These are phyloP conservation scores for Vidua macroura DNA, from an alignment of 2,113 vertebrate species.

Conservation along the genomic window DNA sequence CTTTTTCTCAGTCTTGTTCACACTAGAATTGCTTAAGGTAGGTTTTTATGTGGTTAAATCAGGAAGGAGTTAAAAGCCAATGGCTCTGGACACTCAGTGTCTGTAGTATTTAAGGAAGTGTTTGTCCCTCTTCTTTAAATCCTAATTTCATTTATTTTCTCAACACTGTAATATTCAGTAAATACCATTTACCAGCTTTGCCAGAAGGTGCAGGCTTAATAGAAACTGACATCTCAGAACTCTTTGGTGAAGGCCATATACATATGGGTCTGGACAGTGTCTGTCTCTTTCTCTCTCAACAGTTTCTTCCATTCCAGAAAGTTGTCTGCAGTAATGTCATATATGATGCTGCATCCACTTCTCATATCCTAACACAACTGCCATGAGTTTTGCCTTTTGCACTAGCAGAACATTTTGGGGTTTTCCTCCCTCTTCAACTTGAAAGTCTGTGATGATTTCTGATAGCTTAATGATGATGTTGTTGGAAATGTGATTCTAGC, in stretches of 20 bases:
- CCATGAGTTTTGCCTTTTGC: conserved; percentile 53
- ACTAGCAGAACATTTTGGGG: background rate
- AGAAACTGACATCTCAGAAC: background rate
- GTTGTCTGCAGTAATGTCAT: conserved; percentile 26
- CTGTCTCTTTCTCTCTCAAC: conserved; percentile 37
- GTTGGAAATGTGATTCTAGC: conserved; percentile 61
- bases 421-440: conserved; percentile 14
- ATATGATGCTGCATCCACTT: conserved; percentile 40
- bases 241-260: conserved; percentile 42
- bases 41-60: background rate
- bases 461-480: conserved; percentile 35
- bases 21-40: background rate
- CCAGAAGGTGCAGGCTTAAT: background rate
- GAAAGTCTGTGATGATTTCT: conserved; percentile 51
- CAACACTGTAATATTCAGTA: background rate
- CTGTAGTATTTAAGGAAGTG: background rate
- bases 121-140: background rate
- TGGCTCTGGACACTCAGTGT: background rate
- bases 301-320: conserved; percentile 32
- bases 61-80: background rate
- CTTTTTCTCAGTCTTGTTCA: background rate
- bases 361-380: conserved; percentile 12
- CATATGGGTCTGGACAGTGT: conserved; percentile 11
- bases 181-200: background rate
- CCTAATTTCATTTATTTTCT: background rate